Evolutionary conservation across 2,113 vertebrate genomes (phyloP).

Genomic region (Uropsilus gracilis): DNA sequence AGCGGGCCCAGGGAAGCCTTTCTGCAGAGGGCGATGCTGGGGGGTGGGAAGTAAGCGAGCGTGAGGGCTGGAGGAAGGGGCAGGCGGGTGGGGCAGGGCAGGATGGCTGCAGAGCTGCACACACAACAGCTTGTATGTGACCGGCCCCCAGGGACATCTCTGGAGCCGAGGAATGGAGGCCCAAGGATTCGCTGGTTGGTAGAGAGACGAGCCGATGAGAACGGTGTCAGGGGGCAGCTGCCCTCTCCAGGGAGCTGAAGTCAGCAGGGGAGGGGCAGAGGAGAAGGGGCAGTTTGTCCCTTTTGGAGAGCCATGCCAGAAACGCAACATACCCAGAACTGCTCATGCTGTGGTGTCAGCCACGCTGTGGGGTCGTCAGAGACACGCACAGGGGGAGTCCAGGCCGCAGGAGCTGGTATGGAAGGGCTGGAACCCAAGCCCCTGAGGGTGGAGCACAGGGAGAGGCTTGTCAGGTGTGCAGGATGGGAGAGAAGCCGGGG

Average conservation of each 20-base stretch:
- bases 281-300: not conserved
- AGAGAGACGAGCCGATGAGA: not conserved
- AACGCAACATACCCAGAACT: not conserved
- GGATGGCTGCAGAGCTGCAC: not conserved
- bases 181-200: too few relatives aligned
- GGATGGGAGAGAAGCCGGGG: not conserved
- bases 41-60: not conserved
- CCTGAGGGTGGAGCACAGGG: not conserved
- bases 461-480: too few relatives aligned
- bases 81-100: not conserved
- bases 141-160: not conserved
- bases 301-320: not conserved
- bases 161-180: not conserved
- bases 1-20: not conserved
- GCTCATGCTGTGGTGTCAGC: too few relatives aligned
- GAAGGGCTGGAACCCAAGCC: too few relatives aligned
- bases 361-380: too few relatives aligned
- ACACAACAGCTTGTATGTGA: too few relatives aligned
- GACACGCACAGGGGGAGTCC: not conserved
- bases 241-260: not conserved
- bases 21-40: not conserved
- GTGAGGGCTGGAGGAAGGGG: too few relatives aligned
- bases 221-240: not conserved
- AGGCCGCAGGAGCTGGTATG: accelerated
- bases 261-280: not conserved